phyloP scores from a whole-genome alignment of 2,113 vertebrate species.

The Donacobius atricapilla region DNA sequence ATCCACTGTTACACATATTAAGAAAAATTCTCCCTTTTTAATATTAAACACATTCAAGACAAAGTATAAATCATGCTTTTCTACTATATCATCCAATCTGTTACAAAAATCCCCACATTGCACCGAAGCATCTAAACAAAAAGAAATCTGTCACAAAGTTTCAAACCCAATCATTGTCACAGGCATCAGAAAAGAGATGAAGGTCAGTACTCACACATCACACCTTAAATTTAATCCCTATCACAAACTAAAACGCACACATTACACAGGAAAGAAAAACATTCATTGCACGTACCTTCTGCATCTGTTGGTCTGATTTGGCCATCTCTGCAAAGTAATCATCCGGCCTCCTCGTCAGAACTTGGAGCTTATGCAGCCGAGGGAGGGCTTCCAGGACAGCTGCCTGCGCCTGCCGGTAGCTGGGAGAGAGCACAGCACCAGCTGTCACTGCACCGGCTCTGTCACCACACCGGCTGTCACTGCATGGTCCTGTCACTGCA shows the following conservation, averaged over 20 bases:
- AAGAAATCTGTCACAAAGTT: neutral
- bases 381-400: conserved; percentile 86
- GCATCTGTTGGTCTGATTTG: conserved; percentile 97
- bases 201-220: neutral
- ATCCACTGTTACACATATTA: neutral
- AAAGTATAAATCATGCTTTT: neutral
- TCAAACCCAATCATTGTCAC: neutral
- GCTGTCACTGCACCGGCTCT: neutral
- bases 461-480: neutral
- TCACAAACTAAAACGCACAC: neutral
- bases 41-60: neutral
- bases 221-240: neutral
- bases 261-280: neutral
- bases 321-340: conserved; percentile 99
- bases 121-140: neutral
- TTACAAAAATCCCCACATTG: neutral
- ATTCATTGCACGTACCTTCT: conserved; percentile 80
- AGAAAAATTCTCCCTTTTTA: neutral
- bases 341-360: conserved; percentile 86
- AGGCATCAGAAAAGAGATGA: neutral
- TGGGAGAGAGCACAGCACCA: conserved; percentile 38
- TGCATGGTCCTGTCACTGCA: neutral
- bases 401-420: conserved; percentile 92
- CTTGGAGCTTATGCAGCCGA: conserved; percentile 74
- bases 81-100: neutral